Evolutionary conservation across 2,797 vertebrate genomes (phyloP).

Genomic region (Halcyon chelicuti): DNA sequence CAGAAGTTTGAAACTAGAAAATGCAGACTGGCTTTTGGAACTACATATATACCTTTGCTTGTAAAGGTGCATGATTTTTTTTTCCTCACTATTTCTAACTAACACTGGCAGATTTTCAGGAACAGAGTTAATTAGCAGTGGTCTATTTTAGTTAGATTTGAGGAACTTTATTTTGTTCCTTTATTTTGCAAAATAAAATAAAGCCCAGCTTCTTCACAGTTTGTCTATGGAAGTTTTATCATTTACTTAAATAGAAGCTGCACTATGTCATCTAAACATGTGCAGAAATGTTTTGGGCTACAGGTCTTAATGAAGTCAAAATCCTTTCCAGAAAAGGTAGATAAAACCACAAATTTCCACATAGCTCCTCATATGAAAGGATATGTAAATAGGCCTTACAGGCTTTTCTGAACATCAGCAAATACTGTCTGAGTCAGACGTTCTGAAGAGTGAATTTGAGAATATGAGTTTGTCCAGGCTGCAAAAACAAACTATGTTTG

Average conservation of each 20-base stretch:
- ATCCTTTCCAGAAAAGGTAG: neutral
- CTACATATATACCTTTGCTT: neutral
- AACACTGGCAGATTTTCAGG: neutral
- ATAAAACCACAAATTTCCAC: neutral
- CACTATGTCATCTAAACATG: neutral
- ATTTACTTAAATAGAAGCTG: neutral
- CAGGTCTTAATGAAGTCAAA: neutral
- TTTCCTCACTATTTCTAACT: neutral
- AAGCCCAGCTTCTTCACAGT: neutral
- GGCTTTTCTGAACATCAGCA: slow-evolving; percentile 21
- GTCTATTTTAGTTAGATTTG: neutral
- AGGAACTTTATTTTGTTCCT: neutral
- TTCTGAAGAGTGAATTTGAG: slow-evolving; percentile 33
- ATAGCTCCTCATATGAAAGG: neutral
- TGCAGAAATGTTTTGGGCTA: neutral
- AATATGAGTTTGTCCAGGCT: slow-evolving; percentile 40
- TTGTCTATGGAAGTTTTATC: neutral
- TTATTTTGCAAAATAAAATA: neutral
- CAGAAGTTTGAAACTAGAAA: neutral
- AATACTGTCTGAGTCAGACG: slow-evolving; percentile 13
- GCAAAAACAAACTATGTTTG: slow-evolving; percentile 62
- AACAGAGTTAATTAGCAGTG: neutral
- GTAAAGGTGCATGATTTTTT: neutral
- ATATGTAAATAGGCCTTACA: neutral
- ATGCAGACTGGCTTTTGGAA: neutral